phyloP scores from a whole-genome alignment of 1,140 invertebrate genomes.

The Lutraria rhynchaena region DNA sequence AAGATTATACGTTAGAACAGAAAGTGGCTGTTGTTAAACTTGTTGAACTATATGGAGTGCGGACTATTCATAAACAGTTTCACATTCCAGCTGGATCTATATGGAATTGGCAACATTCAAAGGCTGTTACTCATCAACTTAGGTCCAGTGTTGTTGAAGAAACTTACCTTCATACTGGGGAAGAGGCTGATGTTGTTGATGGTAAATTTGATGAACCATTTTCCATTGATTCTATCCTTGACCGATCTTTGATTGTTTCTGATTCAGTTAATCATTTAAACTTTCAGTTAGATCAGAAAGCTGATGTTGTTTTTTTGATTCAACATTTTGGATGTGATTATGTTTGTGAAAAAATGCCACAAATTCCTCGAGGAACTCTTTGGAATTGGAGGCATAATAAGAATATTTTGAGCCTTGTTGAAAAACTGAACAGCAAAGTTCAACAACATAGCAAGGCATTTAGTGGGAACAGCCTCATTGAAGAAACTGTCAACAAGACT shows the following conservation, averaged over 20 bases:
- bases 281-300: slow-evolving; percentile 36
- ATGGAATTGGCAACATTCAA: slow-evolving; percentile 54
- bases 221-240: slow-evolving; percentile 45
- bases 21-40: slow-evolving; percentile 50
- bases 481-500: slow-evolving; percentile 22
- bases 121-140: not conserved
- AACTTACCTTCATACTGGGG: slow-evolving; percentile 1
- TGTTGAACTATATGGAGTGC: slow-evolving; percentile 54
- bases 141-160: not conserved
- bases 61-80: slow-evolving; percentile 54
- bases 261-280: slow-evolving; percentile 26
- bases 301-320: slow-evolving; percentile 39
- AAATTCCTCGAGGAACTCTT: slow-evolving; percentile 43
- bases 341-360: slow-evolving; percentile 53
- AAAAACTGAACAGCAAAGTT: not conserved
- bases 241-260: slow-evolving; percentile 20
- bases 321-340: slow-evolving; percentile 55
- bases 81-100: slow-evolving; percentile 40
- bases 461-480: not conserved
- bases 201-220: slow-evolving; percentile 15
- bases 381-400: slow-evolving; percentile 58
- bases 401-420: slow-evolving; percentile 15
- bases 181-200: not conserved
- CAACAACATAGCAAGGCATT: not conserved
- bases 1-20: slow-evolving; percentile 51